phyloP scores from a whole-genome alignment of 1,140 invertebrate species.

The Samia ricini region DNA sequence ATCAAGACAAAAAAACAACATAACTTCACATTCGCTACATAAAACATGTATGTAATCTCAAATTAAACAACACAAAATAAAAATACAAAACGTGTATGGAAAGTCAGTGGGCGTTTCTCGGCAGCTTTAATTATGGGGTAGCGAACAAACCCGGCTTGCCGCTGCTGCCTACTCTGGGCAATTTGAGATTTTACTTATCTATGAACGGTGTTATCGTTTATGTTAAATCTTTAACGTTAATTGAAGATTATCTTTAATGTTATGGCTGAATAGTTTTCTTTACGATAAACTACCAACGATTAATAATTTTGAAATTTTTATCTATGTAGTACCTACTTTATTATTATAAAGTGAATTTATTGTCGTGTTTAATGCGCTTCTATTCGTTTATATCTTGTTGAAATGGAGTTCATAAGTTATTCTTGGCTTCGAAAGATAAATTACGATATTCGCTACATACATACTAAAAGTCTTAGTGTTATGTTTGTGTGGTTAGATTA shows the following conservation, averaged over 20 bases:
- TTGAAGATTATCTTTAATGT: background rate
- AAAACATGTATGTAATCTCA: conserved; percentile 12
- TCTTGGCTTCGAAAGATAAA: too few species aligned
- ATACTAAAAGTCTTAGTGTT: too few species aligned
- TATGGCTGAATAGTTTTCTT: background rate
- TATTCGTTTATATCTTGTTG: background rate
- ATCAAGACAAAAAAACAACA: background rate
- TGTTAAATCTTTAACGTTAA: conserved; percentile 9
- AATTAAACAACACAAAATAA: conserved; percentile 10
- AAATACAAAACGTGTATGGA: conserved; percentile 21
- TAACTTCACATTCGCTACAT: background rate
- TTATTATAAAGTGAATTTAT: background rate
- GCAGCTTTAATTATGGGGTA: conserved; percentile 41
- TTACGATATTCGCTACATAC: too few species aligned
- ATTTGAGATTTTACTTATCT: conserved; percentile 15
- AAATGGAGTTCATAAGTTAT: background rate
- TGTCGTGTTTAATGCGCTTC: background rate
- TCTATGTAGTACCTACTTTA: too few species aligned
- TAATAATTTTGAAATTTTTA: background rate
- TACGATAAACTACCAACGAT: background rate
- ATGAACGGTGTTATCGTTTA: conserved; percentile 3
- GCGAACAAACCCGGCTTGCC: conserved; percentile 11
- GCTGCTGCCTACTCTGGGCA: conserved; percentile 16
- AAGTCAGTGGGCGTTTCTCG: conserved; percentile 29
- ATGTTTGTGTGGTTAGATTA: too few species aligned